phyloP scores from a whole-genome alignment of 2,797 vertebrate species.

The Mallotus villosus region DNA sequence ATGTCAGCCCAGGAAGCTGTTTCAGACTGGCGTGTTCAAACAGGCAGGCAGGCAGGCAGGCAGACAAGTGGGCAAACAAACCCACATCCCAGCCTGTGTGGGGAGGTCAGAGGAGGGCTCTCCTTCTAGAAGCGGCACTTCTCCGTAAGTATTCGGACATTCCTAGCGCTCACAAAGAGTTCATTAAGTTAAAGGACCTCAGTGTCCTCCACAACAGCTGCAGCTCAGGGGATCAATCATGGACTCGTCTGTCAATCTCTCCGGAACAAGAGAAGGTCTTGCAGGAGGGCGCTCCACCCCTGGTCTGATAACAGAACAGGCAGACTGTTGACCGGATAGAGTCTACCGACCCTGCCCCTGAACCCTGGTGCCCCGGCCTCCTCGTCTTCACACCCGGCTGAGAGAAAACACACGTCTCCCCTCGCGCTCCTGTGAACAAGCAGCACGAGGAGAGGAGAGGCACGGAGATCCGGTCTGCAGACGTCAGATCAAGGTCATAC shows the following conservation, averaged over 20 bases:
- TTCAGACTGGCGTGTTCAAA: not conserved
- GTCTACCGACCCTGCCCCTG: not conserved
- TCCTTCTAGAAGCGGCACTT: not conserved
- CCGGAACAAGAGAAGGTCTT: not conserved
- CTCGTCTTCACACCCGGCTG: constrained; percentile 54
- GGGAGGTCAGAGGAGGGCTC: not conserved
- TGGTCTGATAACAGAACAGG: not conserved
- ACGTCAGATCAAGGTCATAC: constrained; percentile 27
- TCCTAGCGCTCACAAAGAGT: not conserved
- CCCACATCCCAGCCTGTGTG: too few species aligned
- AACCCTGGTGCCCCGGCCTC: constrained; percentile 17
- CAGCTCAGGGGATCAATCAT: not conserved
- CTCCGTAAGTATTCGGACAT: not conserved
- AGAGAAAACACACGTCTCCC: constrained; percentile 63
- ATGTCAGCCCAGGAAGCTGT: not conserved
- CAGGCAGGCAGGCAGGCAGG: constrained; percentile 10
- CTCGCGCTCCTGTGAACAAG: constrained; percentile 48
- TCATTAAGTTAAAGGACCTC: not conserved
- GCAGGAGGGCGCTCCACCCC: not conserved
- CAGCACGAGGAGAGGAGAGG: constrained; percentile 31
- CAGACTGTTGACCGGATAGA: constrained; percentile 20
- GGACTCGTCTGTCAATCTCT: too few species aligned
- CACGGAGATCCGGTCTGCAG: constrained; percentile 35
- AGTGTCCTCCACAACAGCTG: not conserved
- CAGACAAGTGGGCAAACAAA: constrained; percentile 4